These are phyloP conservation scores for Pristiophorus japonicus DNA, from an alignment of 2,113 vertebrate genomes.

Conservation along the genomic window DNA sequence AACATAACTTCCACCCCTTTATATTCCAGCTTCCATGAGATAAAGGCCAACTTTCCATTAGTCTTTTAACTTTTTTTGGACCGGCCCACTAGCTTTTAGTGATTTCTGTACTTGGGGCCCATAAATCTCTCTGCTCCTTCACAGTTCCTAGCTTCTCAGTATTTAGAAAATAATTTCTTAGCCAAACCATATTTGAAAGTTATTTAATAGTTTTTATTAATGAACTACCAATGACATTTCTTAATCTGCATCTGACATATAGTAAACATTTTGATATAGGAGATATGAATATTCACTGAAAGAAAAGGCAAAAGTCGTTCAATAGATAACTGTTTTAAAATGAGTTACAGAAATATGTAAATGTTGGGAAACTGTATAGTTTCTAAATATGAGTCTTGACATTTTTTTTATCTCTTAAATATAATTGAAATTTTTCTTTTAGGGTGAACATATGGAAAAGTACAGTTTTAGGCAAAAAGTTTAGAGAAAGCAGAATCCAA, in stretches of 20 bases:
- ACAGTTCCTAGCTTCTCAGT: background rate
- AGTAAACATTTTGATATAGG: background rate
- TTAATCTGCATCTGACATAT: background rate
- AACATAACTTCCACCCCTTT: background rate
- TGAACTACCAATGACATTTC: background rate
- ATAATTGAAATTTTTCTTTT: slow-evolving; percentile 38
- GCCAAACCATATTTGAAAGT: background rate
- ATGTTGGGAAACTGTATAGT: background rate
- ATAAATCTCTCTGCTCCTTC: background rate
- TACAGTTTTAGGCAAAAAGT: slow-evolving; percentile 46
- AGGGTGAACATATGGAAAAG: slow-evolving; percentile 42
- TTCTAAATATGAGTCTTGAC: background rate
- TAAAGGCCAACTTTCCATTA: background rate
- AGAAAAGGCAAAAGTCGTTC: background rate
- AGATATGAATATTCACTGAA: background rate
- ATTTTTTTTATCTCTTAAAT: background rate
- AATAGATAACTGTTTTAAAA: no score
- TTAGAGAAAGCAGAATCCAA: slow-evolving; percentile 44
- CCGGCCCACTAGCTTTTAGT: background rate
- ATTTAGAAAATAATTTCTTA: background rate
- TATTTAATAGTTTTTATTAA: background rate
- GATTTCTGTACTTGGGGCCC: background rate
- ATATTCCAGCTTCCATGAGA: background rate
- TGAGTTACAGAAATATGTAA: background rate
- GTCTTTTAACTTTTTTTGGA: background rate